Evolutionary conservation across 2,113 vertebrate species (phyloP).

Genomic region (Forbesichthys papilliferus): DNA sequence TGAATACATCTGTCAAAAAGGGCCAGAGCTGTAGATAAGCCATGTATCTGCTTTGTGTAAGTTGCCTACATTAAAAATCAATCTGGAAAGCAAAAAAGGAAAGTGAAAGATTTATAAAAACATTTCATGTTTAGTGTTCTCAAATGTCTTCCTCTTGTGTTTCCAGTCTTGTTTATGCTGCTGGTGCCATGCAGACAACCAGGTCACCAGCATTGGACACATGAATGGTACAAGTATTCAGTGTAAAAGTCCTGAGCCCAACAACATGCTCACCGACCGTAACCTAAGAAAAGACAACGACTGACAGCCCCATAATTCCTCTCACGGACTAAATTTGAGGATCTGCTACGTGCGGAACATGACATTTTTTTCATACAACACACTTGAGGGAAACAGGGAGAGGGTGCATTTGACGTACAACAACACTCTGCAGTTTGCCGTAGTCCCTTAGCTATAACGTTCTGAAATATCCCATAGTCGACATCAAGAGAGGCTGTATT

Average conservation of each 20-base stretch:
- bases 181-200: conserved; percentile 73
- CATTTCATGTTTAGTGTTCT: not conserved
- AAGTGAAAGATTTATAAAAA: conserved; percentile 5
- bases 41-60: conserved; percentile 27
- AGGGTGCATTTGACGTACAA: conserved; percentile 35
- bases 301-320: conserved; percentile 21
- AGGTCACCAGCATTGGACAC: conserved; percentile 70
- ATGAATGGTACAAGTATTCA: conserved; percentile 80
- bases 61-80: too few species aligned
- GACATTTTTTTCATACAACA: not conserved
- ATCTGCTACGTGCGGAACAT: not conserved
- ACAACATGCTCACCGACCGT: conserved; percentile 69
- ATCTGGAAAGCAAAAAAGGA: too few species aligned
- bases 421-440: conserved; percentile 8
- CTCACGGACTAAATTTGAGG: not conserved
- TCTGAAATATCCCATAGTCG: conserved; percentile 54
- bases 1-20: conserved; percentile 39
- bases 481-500: conserved; percentile 31
- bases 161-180: conserved; percentile 79
- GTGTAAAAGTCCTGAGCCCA: conserved; percentile 77
- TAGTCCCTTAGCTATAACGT: conserved; percentile 22
- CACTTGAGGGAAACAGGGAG: conserved; percentile 22
- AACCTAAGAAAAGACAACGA: conserved; percentile 75
- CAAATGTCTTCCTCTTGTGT: conserved; percentile 19
- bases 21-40: conserved; percentile 53